phyloP scores from a whole-genome alignment of 2,888 invertebrate genomes.

The Masnerella sp. region DNA sequence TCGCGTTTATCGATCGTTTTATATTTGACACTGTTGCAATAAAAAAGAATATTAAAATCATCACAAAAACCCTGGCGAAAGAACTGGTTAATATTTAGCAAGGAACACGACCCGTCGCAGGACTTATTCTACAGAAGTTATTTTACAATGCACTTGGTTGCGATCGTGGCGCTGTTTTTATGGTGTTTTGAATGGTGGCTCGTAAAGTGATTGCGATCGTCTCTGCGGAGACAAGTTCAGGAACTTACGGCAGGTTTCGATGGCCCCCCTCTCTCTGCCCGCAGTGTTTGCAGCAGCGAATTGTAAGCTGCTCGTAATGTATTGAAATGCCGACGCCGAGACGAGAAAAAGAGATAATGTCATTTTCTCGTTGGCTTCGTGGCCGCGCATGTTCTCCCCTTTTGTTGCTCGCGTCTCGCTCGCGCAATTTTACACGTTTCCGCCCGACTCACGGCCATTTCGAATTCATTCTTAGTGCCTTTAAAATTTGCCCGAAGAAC shows the following conservation, averaged over 20 bases:
- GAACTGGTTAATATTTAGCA: too few relatives aligned
- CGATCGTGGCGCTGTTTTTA: conserved; percentile 44
- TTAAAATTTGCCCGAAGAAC: conserved; percentile 31
- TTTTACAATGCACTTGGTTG: conserved; percentile 21
- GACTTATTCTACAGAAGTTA: too few relatives aligned
- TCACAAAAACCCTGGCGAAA: too few relatives aligned
- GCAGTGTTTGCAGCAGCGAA: conserved; percentile 10
- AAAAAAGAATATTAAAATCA: too few relatives aligned
- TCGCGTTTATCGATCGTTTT: too few relatives aligned
- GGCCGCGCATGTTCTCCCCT: conserved; percentile 26
- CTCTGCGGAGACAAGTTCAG: conserved; percentile 40
- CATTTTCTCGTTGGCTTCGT: conserved; percentile 57
- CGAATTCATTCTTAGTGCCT: conserved; percentile 28
- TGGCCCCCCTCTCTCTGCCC: neutral
- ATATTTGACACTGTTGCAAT: too few relatives aligned
- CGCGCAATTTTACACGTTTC: conserved; percentile 30
- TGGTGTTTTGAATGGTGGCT: conserved; percentile 54
- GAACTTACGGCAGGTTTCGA: conserved; percentile 31
- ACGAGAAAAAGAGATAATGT: conserved; percentile 58
- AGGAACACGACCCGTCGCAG: too few relatives aligned
- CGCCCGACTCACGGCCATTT: conserved; percentile 18
- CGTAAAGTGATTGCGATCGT: conserved; percentile 57
- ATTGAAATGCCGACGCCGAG: conserved; percentile 59
- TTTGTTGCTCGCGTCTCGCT: conserved; percentile 25
- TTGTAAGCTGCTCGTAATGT: conserved; percentile 48